Evolutionary conservation across 2,113 vertebrate species (phyloP), one percentile per base, ranked within the genome.

Genomic region (Myrmecophaga tridactyla): DNA sequence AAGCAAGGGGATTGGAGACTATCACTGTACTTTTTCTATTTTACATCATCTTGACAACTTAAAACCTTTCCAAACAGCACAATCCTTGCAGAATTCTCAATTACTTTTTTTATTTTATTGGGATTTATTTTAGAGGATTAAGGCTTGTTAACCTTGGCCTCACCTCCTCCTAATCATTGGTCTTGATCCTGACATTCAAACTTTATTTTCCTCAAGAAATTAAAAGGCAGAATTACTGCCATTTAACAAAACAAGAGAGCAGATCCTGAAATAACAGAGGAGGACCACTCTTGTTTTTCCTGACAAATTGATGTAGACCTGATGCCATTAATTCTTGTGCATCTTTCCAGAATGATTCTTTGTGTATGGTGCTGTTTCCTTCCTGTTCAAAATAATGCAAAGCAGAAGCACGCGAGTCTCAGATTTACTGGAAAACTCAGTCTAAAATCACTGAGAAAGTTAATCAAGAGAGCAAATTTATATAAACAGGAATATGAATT

Each of bases 111-210:
- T 14, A 84, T 92, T 90, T 89, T 48, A 93, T 29, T 78, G 41
- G 62, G 48, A 87, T 93, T 87, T 93, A 31, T 82, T 94, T 87
- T 63, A 87, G 36, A 86, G 72, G 67, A 92, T 90, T 90, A 85
- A 89, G 21, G 82, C 75, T 8, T n/a, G 23, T 75, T 90, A 46
- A 87, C 43, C 48, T 63, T 94, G 18, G 7, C 17, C 36, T 96
- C 23, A 67, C 69, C 69, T 83, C n/a, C 69, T 89, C 25, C 36
- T 96, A 58, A 87, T 76, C 62, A 48, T 48, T 53, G 53, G 20
- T 81, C 60, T 95, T 95, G 12, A 92, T 70, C 23, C 53, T 90
- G 17, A 39, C 39, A 39, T 81, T 92, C 23, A 89, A 96, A 87
- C 10, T 87, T 89, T 53, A 60, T 77, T 93, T 75, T 67, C 53